Conservation (phyloP, 2,113 vertebrate genomes). For the Grantiella picta region DNA sequence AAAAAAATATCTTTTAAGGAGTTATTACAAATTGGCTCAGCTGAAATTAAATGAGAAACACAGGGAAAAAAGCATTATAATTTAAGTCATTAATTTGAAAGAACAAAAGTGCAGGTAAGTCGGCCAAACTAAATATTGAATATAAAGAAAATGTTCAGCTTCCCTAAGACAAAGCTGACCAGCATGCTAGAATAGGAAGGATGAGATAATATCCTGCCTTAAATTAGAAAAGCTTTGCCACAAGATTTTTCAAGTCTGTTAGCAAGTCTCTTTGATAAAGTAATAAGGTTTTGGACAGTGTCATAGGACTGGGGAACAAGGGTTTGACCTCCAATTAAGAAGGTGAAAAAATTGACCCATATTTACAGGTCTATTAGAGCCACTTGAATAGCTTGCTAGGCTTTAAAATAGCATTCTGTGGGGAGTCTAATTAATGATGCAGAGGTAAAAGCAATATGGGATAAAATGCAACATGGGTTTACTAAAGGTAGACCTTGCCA, state of each 20-base stretch:
- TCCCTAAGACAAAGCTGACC: not conserved
- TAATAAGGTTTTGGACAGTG: not conserved
- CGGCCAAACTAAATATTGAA: not conserved
- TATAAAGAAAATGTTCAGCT: not conserved
- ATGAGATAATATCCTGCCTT: not conserved
- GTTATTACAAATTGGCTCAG: not conserved
- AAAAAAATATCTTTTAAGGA: not conserved
- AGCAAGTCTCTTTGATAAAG: not conserved
- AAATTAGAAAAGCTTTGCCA: not conserved
- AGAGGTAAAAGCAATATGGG: constrained; percentile 54
- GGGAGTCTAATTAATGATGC: constrained; percentile 63
- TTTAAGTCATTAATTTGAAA: not conserved
- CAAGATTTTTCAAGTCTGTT: not conserved
- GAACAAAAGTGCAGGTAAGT: not conserved
- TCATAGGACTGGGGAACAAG: not conserved
- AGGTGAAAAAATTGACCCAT: constrained; percentile 34
- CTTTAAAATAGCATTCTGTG: constrained; percentile 13
- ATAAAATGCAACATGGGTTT: constrained; percentile 53
- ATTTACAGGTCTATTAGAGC: constrained; percentile 38
- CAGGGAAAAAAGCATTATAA: not conserved
- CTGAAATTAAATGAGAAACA: not conserved
- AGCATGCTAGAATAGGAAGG: not conserved
- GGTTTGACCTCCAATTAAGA: constrained; percentile 3
- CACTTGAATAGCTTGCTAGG: constrained; percentile 22
- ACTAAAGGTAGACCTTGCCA: constrained; percentile 49